phyloP scores from a whole-genome alignment of 2,888 invertebrate genomes.

The Coenonympha glycerion region DNA sequence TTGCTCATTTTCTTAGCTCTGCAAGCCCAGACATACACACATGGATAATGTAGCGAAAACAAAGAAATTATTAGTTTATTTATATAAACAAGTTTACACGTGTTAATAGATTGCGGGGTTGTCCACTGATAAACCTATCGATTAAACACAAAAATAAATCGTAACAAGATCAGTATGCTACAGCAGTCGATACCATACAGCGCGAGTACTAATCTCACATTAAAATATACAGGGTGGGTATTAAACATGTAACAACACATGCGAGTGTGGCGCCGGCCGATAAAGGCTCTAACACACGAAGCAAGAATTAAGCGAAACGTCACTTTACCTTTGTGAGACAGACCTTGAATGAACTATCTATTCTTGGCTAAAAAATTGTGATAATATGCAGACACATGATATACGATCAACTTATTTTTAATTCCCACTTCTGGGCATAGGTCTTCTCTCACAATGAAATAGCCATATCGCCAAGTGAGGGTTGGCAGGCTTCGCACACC shows the following conservation, averaged over 20 bases:
- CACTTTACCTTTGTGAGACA: no score
- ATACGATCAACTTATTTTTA: no score
- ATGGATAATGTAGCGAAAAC: no score
- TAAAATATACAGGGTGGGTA: constrained; percentile 45
- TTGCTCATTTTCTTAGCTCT: not conserved
- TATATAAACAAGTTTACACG: not conserved
- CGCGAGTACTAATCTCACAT: constrained; percentile 31
- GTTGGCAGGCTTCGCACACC: no score
- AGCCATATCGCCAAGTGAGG: no score
- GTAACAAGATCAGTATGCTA: constrained; percentile 11
- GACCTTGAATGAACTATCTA: no score
- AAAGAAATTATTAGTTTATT: no score
- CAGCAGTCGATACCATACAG: constrained; percentile 3
- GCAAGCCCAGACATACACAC: not conserved
- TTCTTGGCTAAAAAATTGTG: no score
- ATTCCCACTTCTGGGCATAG: no score
- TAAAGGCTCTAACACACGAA: constrained; percentile 25
- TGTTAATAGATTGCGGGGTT: not conserved
- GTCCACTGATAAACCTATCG: not conserved
- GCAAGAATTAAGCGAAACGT: constrained; percentile 12
- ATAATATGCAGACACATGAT: no score
- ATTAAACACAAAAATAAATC: not conserved
- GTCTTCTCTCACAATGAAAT: no score
- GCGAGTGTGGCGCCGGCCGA: constrained; percentile 54
- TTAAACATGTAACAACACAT: constrained; percentile 53